Evolutionary conservation across 2,888 invertebrate genomes (phyloP).

Genomic region (Monoplex corrugatus): DNA sequence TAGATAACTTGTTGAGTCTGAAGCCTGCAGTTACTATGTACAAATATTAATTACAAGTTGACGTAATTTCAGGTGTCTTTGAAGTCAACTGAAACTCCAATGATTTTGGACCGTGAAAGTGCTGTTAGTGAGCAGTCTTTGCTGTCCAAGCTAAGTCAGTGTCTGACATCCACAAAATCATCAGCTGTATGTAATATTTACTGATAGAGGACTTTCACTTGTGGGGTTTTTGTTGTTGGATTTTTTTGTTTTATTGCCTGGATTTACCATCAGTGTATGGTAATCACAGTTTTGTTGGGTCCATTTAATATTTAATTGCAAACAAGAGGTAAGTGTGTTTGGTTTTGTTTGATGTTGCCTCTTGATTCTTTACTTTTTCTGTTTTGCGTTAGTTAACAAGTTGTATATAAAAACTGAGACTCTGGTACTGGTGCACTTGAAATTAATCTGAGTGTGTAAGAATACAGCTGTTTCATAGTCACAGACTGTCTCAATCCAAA

Average conservation of each 20-base stretch:
- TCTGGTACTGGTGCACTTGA: too few relatives aligned
- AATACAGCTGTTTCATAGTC: too few relatives aligned
- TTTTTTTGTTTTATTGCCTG: background rate
- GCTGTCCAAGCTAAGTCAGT: background rate
- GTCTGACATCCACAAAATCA: background rate
- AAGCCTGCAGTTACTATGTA: background rate
- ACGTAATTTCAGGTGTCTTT: background rate
- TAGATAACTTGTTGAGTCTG: background rate
- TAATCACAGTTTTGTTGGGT: too few relatives aligned
- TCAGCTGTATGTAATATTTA: conserved; percentile 9
- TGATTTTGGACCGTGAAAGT: background rate
- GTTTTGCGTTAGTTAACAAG: too few relatives aligned
- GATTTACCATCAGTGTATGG: too few relatives aligned
- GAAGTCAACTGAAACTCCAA: background rate
- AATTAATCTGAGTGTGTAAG: too few relatives aligned
- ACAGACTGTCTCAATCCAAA: too few relatives aligned
- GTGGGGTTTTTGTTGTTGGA: background rate
- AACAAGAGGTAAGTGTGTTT: too few relatives aligned
- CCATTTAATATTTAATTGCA: too few relatives aligned
- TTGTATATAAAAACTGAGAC: too few relatives aligned
- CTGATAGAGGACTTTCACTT: background rate
- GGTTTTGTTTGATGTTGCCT: too few relatives aligned
- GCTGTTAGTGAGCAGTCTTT: background rate
- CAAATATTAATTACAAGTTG: background rate
- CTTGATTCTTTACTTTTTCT: too few relatives aligned